phyloP scores from a whole-genome alignment of 2,113 vertebrate genomes.

The Neolamprologus devosi region DNA sequence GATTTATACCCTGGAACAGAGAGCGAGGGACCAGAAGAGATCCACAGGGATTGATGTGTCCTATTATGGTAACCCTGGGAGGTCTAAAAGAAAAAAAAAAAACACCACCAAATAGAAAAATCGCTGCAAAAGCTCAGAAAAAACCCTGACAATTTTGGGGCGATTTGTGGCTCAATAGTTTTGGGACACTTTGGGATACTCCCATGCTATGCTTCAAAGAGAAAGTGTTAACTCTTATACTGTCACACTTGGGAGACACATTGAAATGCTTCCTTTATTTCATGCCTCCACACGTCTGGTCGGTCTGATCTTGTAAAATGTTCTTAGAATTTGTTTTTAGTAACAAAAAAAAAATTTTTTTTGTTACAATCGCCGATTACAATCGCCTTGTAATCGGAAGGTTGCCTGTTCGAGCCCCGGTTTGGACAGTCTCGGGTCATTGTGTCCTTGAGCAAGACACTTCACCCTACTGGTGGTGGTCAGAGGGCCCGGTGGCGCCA shows the following conservation, averaged over 20 bases:
- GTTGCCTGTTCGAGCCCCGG: fast-evolving
- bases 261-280: neutral
- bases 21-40: neutral
- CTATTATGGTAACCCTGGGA: neutral
- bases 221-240: neutral
- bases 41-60: neutral
- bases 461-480: neutral
- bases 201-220: neutral
- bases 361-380: no score
- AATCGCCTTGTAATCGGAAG: fast-evolving
- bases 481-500: fast-evolving
- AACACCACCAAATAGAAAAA: neutral
- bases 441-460: neutral
- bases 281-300: neutral
- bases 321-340: neutral
- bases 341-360: no score
- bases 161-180: neutral
- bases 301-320: neutral
- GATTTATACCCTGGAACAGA: neutral
- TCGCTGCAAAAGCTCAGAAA: neutral
- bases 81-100: neutral
- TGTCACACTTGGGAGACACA: neutral
- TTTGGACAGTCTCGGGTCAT: fast-evolving
- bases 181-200: no score
- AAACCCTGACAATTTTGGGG: fast-evolving